Evolutionary conservation across 2,888 invertebrate genomes (phyloP), one percentile per base, ranked within the genome.

Genomic region (Dasysyrphus albostriatus): DNA sequence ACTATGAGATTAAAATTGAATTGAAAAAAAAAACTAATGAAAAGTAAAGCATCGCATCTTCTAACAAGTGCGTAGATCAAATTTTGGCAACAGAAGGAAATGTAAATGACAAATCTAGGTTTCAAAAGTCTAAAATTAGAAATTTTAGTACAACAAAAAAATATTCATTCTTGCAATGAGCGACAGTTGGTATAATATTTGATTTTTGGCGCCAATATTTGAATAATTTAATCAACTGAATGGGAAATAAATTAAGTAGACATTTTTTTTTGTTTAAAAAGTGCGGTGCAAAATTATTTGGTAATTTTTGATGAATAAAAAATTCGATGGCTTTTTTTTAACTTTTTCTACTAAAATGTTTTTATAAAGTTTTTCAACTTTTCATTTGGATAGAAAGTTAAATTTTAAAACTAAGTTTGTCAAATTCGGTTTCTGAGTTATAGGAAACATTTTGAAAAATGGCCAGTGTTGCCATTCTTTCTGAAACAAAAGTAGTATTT

Each of bases 181-280:
- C 4, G n/a, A 9, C n/a, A 61, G 12, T 29, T 24, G n/a, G 1
- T 63, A 5, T 19, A 63, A 42, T 61, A 39, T 61, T 63, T 63
- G 32, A 44, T 10, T 44, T 63, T 63, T 63, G 63, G 63, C 63
- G 63, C 63, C 63, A 63, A 61, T 24, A 44, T 42, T 5, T 8
- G 24, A 14, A 61, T 63, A n/a, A 63, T 63, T 63, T 63, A 44
- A 44, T 63, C 63, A 63, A 16, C 44, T 63, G 63, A 9, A 42
- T 61, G 16, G 4, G 4, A n/a, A n/a, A 42, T 63, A 63, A 39
- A 24, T 61, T 39, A 44, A 44, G 2, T 44, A 14, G 12, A 5
- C n/a, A 10, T 12, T 5, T 7, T 59, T 37, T 59, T 59, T 37
- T 19, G 2, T 37, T 37, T 7, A 1, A 32, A n/a, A 32, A 34